Evolutionary conservation across 92 coral and sea anemone genomes (phyloP).

Genomic region (Meandrina meandrites): DNA sequence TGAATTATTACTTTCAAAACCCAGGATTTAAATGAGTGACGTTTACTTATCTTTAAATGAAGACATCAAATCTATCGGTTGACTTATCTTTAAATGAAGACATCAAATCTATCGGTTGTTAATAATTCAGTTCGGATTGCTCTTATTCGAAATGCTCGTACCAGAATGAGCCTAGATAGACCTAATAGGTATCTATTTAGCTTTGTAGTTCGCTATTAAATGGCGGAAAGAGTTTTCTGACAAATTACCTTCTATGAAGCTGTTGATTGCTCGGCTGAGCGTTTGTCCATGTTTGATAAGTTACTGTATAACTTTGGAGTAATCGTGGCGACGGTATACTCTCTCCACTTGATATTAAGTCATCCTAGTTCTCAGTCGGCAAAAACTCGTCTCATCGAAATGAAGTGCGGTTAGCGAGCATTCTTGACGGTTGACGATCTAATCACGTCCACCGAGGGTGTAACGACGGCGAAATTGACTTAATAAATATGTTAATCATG

Average conservation of each 20-base stretch:
- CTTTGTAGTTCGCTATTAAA: not conserved
- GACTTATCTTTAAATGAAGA: conserved; percentile 8
- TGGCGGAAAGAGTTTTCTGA: not conserved
- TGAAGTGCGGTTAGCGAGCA: not conserved
- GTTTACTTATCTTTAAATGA: conserved; percentile 17
- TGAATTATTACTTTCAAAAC: too few relatives aligned
- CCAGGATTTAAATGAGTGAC: not conserved
- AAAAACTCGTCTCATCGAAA: not conserved
- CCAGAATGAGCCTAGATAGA: not conserved
- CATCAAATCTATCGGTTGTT: not conserved
- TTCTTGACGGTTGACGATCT: not conserved
- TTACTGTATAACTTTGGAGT: not conserved
- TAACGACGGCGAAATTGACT: conserved; percentile 24
- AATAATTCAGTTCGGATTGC: not conserved
- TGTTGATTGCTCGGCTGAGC: not conserved
- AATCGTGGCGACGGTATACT: not conserved
- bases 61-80: not conserved
- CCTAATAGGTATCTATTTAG: not conserved
- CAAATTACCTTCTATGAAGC: conserved; percentile 8
- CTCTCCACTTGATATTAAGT: not conserved
- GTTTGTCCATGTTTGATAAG: not conserved
- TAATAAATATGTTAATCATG: conserved; percentile 19
- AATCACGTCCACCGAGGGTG: conserved; percentile 10
- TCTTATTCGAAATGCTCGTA: not conserved
- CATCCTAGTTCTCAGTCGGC: not conserved